phyloP scores from a whole-genome alignment of 2,113 vertebrate genomes.

The Otocyon megalotis region DNA sequence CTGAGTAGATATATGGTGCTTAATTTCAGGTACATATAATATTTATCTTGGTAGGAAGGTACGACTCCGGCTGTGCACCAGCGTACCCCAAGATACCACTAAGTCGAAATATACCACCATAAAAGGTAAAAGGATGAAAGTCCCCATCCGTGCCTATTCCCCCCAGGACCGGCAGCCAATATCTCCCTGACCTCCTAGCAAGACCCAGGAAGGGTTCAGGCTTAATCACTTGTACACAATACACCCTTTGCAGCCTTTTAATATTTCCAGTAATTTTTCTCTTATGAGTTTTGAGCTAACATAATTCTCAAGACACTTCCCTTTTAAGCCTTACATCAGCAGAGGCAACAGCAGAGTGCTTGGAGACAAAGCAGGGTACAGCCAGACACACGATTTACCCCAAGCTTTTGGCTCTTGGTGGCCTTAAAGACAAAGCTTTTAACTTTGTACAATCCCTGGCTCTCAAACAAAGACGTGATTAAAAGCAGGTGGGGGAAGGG shows the following conservation, averaged over 20 bases:
- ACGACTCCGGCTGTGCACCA: constrained; percentile 36
- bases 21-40: constrained; percentile 52
- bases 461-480: constrained; percentile 81
- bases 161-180: constrained; percentile 72
- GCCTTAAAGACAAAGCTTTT: constrained; percentile 60
- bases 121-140: constrained; percentile 61
- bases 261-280: constrained; percentile 70
- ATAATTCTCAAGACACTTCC: not conserved
- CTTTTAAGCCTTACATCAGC: constrained; percentile 52
- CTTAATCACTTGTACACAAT: constrained; percentile 54
- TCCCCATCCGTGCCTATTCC: constrained; percentile 42
- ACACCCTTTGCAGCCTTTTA: constrained; percentile 72
- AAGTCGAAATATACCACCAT: constrained; percentile 57
- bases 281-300: constrained; percentile 78
- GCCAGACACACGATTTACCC: constrained; percentile 16
- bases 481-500: constrained; percentile 64
- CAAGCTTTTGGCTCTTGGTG: not conserved
- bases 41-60: constrained; percentile 25
- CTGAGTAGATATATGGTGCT: not conserved
- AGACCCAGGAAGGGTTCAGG: constrained; percentile 25
- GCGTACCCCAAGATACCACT: constrained; percentile 46
- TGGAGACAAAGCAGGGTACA: not conserved
- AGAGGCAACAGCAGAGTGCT: fast-evolving
- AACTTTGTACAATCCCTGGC: constrained; percentile 70
- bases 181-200: constrained; percentile 65